phyloP scores from a whole-genome alignment of 2,797 vertebrate genomes.

The Dromococcyx pavoninus region DNA sequence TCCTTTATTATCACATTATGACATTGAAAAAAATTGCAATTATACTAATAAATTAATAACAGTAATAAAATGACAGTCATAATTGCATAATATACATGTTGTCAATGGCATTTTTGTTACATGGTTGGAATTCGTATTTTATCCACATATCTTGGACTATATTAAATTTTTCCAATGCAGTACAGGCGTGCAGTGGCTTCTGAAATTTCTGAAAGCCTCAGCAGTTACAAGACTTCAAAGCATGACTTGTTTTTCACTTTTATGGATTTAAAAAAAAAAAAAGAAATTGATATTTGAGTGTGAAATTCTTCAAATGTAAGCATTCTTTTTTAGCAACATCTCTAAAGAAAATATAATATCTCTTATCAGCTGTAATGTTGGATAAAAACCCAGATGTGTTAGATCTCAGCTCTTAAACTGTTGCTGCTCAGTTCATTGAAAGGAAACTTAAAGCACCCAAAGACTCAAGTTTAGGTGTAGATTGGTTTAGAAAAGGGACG shows the following conservation, averaged over 20 bases:
- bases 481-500: neutral
- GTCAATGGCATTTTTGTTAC: constrained; percentile 81
- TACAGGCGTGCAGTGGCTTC: constrained; percentile 16
- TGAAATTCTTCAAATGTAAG: too few relatives aligned
- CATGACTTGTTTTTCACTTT: neutral
- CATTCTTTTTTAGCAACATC: neutral
- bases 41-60: constrained; percentile 87
- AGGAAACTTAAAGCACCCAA: neutral
- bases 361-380: neutral
- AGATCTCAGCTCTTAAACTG: neutral
- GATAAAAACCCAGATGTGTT: neutral
- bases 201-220: constrained; percentile 35
- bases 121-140: constrained; percentile 79
- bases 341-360: neutral
- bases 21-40: constrained; percentile 82
- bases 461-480: neutral
- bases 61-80: constrained; percentile 86
- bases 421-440: neutral
- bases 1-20: constrained; percentile 84
- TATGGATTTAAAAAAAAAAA: neutral
- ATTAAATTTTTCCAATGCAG: constrained; percentile 60
- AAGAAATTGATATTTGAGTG: too few relatives aligned
- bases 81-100: constrained; percentile 85
- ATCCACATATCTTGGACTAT: constrained; percentile 68
- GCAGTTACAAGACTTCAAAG: neutral